Evolutionary conservation across 2,113 vertebrate species (phyloP), one percentile per base, ranked within the genome.

Genomic region (Neolamprologus sp.): DNA sequence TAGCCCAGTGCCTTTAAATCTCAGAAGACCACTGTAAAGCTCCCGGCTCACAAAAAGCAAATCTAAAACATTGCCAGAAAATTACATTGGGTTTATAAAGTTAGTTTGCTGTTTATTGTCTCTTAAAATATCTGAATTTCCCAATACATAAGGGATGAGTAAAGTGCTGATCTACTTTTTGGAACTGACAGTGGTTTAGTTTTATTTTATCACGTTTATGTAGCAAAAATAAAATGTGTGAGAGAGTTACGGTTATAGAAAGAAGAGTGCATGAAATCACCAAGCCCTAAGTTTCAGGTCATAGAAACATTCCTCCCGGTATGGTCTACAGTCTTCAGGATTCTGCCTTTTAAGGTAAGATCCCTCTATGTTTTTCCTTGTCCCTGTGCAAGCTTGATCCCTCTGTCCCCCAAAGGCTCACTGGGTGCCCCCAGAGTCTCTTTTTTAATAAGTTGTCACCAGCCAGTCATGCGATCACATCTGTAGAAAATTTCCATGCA

Each of bases 261-360:
- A 87, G 55, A 16, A 19, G 11, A 71, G 49, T 71, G 35, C 13
- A 42, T 84, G 35, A 71, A 71, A 89, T 57, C 42, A 63, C 60
- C 7, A 19, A 81, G 51, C 9, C 35, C 49, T 83, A 86, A 88
- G 90, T 68, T 82, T 88, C 89, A 87, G 93, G 85, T 93, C 91
- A 93, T 51, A 87, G 82, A 63, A 89, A 65, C 93, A 90, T 94
- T 95, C 80, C 87, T 91, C 49, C n/a, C 10, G 16, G 90, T 89
- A 79, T 81, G 88, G 85, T 57, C 83, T 68, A 51, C 86, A 92
- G 87, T 35, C 45, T 80, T 85, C 85, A 65, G 85, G 75, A 92
- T 96, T 94, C 92, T 95, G 87, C 95, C 96, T 96, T 97, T 96
- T 97, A 96, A 96, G 96, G 96, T 91, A 95, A 95, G 92, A 88